Base-by-base conservation (phyloP, 2,888 invertebrate genomes). In the Coronaproctus castanopsis region DNA sequence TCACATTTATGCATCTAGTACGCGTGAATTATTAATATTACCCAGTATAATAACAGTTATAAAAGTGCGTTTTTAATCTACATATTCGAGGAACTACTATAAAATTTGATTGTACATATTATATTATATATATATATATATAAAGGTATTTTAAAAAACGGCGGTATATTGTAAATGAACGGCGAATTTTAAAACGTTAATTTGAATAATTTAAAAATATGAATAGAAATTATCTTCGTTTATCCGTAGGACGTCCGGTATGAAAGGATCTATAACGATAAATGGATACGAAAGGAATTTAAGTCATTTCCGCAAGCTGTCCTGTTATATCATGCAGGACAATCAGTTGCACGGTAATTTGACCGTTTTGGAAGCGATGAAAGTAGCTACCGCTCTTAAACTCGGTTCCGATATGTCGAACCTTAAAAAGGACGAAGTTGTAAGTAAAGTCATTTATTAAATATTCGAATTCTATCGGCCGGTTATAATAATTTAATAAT, bases 241-340 rank as follows among this genome's bases (percentile, higher is more conserved):
- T 67, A 60, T 66, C 69, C 72, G 60, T 72, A 88, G 88, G 73
- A 85, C 85, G 21, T 80, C 81, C 59, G 87, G 85, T 61, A 81
- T 83, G 74, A 82, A 83, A 69, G 88, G 88, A 57, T 85, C 85
- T 67, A 85, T 89, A 66, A 83, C 87, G 62, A 86, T 88, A 76
- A 89, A 89, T 70, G 86, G 85, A 5, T 79, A 80, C 70, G 87
- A 87, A 72, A 78, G 88, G 64, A 86, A 87, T 72, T 73, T 87
- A 64, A 87, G 87, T 65, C 79, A 81, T 67, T 95, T 95, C 76
- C 81, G 91, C 62, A 93, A 93, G 74, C 77, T 91, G 65, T 92
- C 92, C 0, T 91, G 90, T 68, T 95, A 95, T 74, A 96, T 96
- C 71, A 90, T 93, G 92, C 95, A 96, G 72, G 89, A 90, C 70